Conservation (phyloP, 2,797 vertebrate genomes). For the Eospalax fontanierii region DNA sequence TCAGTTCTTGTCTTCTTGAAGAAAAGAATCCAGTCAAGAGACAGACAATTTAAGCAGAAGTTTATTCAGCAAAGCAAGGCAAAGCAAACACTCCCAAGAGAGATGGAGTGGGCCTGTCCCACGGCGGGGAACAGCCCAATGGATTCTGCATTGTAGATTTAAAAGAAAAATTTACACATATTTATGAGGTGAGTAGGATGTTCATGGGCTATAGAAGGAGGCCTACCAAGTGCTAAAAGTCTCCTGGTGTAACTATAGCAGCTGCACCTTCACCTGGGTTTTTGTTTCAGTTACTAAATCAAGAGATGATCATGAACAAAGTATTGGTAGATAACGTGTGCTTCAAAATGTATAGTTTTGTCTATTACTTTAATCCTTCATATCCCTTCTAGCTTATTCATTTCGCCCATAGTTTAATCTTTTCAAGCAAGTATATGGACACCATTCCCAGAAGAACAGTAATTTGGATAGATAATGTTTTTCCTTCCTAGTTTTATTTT, state of each 20-base stretch:
- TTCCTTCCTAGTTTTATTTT: constrained; percentile 60
- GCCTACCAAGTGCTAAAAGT: background rate
- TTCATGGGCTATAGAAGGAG: background rate
- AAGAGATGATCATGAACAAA: background rate
- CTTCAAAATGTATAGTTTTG: background rate
- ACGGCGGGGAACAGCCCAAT: background rate
- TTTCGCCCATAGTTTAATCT: background rate
- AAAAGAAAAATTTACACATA: background rate
- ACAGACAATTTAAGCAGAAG: background rate
- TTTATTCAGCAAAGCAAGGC: background rate
- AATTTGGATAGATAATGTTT: constrained; percentile 53
- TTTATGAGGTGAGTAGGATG: background rate
- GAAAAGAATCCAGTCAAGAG: background rate
- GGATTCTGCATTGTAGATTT: background rate
- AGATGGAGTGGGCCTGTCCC: background rate
- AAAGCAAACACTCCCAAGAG: background rate
- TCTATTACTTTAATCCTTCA: constrained; percentile 10
- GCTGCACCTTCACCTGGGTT: background rate
- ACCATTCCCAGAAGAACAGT: constrained; percentile 1
- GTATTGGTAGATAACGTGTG: background rate
- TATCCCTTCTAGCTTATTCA: background rate
- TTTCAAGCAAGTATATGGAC: background rate
- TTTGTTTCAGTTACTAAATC: background rate
- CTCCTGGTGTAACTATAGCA: background rate
- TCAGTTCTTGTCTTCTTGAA: background rate